Percentiles rank a stretch among this genome's conserved stretches.
Evolutionary conservation across 30 jellyfish, hydroid and myxozoan species (phyloP).

Genomic region (Aurelia coerulea): DNA sequence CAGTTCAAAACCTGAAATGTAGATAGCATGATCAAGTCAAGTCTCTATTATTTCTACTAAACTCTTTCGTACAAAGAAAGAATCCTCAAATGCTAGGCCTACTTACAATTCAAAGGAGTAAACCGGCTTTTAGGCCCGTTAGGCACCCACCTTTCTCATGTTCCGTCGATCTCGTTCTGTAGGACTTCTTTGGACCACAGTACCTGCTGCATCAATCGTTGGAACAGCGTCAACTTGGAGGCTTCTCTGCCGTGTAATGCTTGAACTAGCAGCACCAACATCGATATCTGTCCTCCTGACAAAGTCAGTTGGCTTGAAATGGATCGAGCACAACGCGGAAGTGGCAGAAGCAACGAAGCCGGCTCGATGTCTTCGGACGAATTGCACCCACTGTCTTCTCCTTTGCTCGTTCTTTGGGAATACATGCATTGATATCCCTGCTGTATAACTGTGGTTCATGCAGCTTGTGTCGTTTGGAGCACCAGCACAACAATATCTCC

Average conservation of each 20-base stretch:
- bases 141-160: neutral
- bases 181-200: neutral
- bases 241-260: neutral
- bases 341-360: neutral
- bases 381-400: neutral
- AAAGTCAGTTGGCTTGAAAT: neutral
- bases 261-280: neutral
- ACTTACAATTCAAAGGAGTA: neutral
- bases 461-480: conserved; percentile 16
- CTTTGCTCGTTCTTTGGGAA: neutral
- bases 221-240: conserved; percentile 16
- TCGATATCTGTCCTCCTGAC: conserved; percentile 3
- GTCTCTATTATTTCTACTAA: too few species aligned
- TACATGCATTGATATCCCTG: conserved; percentile 4
- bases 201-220: conserved; percentile 15
- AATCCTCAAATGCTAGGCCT: neutral
- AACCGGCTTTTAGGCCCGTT: neutral
- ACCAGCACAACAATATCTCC: conserved; percentile 28
- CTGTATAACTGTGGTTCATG: conserved; percentile 10
- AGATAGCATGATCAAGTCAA: too few species aligned
- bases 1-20: too few species aligned
- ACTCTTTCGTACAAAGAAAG: too few species aligned
- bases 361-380: neutral
- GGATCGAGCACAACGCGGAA: neutral
- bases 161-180: conserved; percentile 3